Base-by-base conservation (phyloP, 2,888 invertebrate species). In the Metacarcinus magister region DNA sequence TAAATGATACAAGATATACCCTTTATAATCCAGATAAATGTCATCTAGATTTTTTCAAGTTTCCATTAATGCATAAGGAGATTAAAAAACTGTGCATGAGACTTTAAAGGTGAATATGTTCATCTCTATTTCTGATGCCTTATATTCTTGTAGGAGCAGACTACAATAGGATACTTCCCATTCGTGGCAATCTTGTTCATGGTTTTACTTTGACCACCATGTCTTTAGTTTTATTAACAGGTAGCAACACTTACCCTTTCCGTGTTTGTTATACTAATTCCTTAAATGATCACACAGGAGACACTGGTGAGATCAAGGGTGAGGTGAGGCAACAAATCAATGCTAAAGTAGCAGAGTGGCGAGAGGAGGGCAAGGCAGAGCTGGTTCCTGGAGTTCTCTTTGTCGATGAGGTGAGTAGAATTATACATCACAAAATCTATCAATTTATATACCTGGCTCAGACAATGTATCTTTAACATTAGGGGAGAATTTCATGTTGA, bases 301-400 rank as follows among this genome's bases (percentile, higher is more conserved):
- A 99, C 97, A 99, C 99, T 0, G 99, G 99, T 0, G 99, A 99
- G 98, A 99, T 99, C 75, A 99, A 99, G 97, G 98, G 99, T 0
- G 99, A 99, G 98, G 99, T 99, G 0, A 98, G 99, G 0, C 99
- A 99, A 97, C 99, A 99, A 97, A 99, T 99, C 97, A 99, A 99
- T 97, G 98, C 98, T 89, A 99, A 99, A 97, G 99, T 99, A 0
- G 98, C 99, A 0, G 99, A 99, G 97, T 99, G 99, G 99, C 98
- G 99, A 43, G 99, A 99, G 97, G 99, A 99, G 97, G 99, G 99
- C 0, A 99, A 99, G 97, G 99, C 99, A 0, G 99, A 99, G 98
- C 99, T 99, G 97, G 99, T 99, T 67, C 99, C 99, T 0, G 99
- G 99, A 0, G 99, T 99, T 1, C 98, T 99, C 2, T 99, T 99